Evolutionary conservation across 2,888 invertebrate species (phyloP), one percentile per base, ranked within the genome.

Genomic region (Caradrina clavipalpis): DNA sequence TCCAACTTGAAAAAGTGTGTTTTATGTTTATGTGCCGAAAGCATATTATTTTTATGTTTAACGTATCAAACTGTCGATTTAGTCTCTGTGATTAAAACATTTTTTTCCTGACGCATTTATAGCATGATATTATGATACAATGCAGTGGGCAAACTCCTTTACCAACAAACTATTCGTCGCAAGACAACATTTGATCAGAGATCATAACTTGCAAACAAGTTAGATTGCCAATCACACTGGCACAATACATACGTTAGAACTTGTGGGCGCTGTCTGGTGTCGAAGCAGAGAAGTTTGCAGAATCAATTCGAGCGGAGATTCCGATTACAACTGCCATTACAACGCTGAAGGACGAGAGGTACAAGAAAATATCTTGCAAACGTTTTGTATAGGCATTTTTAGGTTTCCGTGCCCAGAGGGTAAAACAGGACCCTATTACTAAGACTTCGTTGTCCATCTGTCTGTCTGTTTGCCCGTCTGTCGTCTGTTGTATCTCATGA

Each of bases 181-280:
- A 67, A 77, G 56, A 62, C 62, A 65, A 82, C 62, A 80, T 83
- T 74, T 73, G 77, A 55, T 59, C 53, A 63, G 59, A 69, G 69
- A 80, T 73, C 74, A 67, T 64, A 83, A 83, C 78, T 88, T 73
- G 54, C 59, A 59, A 57, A 65, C 62, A 81, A 89, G 84, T 89
- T 88, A 82, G 87, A 89, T 89, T 89, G 87, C 55, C 88, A 89
- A 89, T 89, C 86, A 87, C 71, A 88, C 73, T 85, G 68, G 75
- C 74, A 88, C 87, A 87, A 89, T 87, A 79, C 80, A 69, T 71
- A 77, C 71, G 74, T 78, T 77, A 22, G 69, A 76, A 78, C 58
- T 77, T 81, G 63, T 10, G 53, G 61, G 19, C 39, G 39, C 10
- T 13, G 62, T 69, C 69, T 67, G 72, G 51, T 66, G 56, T 59